Evolutionary conservation across 2,888 invertebrate species (phyloP), one percentile per base, ranked within the genome.

Genomic region (Pasiphila rectangulata): DNA sequence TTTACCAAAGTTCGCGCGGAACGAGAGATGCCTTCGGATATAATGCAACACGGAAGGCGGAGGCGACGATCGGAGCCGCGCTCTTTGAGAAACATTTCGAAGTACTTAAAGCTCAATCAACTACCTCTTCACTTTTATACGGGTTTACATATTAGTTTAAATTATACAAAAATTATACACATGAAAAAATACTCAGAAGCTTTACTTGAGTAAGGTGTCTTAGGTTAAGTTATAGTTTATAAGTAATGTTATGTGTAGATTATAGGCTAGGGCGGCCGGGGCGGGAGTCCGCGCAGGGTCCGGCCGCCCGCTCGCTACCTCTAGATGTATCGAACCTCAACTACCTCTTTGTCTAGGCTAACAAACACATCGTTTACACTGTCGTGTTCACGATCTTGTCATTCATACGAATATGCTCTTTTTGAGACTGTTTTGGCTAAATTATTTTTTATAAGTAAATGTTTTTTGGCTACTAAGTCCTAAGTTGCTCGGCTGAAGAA

Each of bases 101-200:
- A 79, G 84, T 85, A 86, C 87, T 86, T 84, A 87, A 56, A 86
- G 85, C 86, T 86, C 83, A 86, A 86, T 81, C 79, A 84, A 77
- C 83, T 87, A 88, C 87, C 87, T 87, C 87, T 87, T 86, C 85
- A 85, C 81, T 84, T 87, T 87, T 87, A 86, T 87, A 87, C 87
- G 88, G 88, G 87, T 88, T 87, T 87, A 86, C 85, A 87, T 81
- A 86, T 83, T 87, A 87, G 87, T 87, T 86, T 86, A 88, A 57
- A 88, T 87, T 87, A 87, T 88, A 88, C 87, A 88, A 83, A 50
- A 41, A 46, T 45, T 83, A 83, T 83, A 83, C 85, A 86, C 83
- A 85, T 77, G 80, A 86, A 81, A 77, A 65, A 88, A 88, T 88
- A 88, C 87, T 88, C 87, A 88, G 81, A 87, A 87, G 87, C 87